Conservation (phyloP, 2,888 invertebrate species). For the Myathropa florea region DNA sequence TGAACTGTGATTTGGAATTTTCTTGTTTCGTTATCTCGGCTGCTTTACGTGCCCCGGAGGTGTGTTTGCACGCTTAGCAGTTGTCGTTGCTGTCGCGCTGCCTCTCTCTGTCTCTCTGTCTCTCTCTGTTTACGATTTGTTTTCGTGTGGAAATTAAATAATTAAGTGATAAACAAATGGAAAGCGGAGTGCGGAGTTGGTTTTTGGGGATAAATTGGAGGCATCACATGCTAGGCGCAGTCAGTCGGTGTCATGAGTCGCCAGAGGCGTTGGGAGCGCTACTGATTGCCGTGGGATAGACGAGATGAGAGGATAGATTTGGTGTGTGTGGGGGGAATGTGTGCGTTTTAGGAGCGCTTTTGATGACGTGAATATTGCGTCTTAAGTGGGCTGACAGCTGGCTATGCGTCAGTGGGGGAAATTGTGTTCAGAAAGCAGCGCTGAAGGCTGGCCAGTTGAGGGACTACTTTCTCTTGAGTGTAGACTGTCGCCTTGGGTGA, state of each 20-base stretch:
- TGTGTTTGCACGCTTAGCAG: conserved; percentile 37
- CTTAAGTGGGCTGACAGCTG: no score
- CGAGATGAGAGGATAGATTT: no score
- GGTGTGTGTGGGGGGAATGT: no score
- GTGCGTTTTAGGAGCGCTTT: no score
- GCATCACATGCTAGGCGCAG: not conserved
- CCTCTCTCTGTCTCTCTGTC: not conserved
- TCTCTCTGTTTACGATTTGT: not conserved
- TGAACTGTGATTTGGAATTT: conserved; percentile 1
- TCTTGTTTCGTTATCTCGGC: not conserved
- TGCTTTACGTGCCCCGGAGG: conserved; percentile 7
- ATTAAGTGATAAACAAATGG: not conserved
- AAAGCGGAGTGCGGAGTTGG: not conserved
- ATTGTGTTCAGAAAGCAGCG: no score
- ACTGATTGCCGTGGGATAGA: not conserved
- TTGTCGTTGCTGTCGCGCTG: conserved; percentile 21
- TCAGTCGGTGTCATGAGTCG: not conserved
- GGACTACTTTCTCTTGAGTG: no score
- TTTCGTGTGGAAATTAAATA: conserved; percentile 8
- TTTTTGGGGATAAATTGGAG: not conserved
- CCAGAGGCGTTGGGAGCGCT: not conserved
- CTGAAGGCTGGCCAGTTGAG: no score
- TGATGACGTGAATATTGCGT: no score
- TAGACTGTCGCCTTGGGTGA: no score
- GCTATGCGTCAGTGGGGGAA: no score